Evolutionary conservation across 2,888 invertebrate genomes (phyloP), one percentile per base, ranked within the genome.

Genomic region (Tetragonula carbonaria): DNA sequence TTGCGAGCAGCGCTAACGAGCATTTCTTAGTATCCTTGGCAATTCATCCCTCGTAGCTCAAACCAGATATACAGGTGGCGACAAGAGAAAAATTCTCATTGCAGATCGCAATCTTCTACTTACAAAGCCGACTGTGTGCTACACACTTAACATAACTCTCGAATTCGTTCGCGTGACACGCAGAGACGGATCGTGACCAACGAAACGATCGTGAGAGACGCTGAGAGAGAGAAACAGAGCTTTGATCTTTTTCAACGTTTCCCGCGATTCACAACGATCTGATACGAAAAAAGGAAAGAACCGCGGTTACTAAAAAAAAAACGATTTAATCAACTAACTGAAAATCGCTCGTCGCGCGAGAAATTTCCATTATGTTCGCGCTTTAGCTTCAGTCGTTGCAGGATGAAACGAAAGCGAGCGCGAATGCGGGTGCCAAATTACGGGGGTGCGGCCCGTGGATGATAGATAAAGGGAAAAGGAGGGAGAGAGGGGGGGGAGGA

Each of bases 341-440:
- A 50, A 62, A 62, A 50, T 51, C 73, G 62, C 50, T 50, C 57
- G 6, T 72, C 21, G 38, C 57, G n/a, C 28, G 28, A 14, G 18
- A 28, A 8, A 45, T 73, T 62, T 57, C 63, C 63, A 28, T 55
- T 2, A 0, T 11, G 23, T 55, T 33, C 23, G 16, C n/a, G 13
- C 13, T 23, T 59, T 51, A 38, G 13, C 18, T 1, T 45, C 45
- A 1, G 8, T 45, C 45, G 45, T 8, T 45, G 45, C 53, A 28
- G 3, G 65, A 50, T 21, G n/a, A 66, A 62, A 57, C n/a, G 71
- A 71, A 55, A 23, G 16, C 63, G 38, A 55, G 23, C 21, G n/a
- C 45, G 23, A 23, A 38, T 45, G 11, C 51, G 62, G 74, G 14
- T 4, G 53, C 21, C 51, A 74, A 74, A 79, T 79, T 79, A 68